Evolutionary conservation across 2,797 vertebrate species (phyloP).

Genomic region (Picus viridis): DNA sequence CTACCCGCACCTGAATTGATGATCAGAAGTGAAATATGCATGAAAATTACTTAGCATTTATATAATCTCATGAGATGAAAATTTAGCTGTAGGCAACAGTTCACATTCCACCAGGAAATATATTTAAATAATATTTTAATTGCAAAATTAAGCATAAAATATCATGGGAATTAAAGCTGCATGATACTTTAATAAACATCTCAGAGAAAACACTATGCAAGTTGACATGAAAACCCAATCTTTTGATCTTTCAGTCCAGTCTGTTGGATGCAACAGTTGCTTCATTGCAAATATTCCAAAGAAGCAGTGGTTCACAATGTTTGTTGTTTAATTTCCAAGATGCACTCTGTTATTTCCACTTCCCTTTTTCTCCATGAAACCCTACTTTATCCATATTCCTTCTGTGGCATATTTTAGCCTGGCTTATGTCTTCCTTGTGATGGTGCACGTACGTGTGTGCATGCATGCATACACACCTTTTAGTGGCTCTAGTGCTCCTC

Average conservation of each 20-base stretch:
- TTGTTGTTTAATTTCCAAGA: neutral
- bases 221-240: neutral
- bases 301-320: neutral
- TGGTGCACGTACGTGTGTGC: fast-evolving
- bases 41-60: neutral
- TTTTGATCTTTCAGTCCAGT: neutral
- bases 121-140: conserved; percentile 49
- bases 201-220: neutral
- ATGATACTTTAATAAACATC: neutral
- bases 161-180: neutral
- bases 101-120: conserved; percentile 62
- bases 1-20: conserved; percentile 90
- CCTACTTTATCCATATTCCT: neutral
- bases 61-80: neutral
- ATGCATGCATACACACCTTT: neutral
- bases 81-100: neutral
- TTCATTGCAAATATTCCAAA: neutral
- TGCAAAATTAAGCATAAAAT: neutral
- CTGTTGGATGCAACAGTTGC: neutral
- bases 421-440: neutral
- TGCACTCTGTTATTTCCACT: neutral
- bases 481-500: neutral
- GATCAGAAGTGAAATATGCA: conserved; percentile 25
- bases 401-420: neutral
- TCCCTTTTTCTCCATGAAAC: neutral